Percentiles rank a stretch among this genome's conserved stretches.
phyloP scores from a whole-genome alignment of 2,797 vertebrate species.

The Sylvilagus floridanus region DNA sequence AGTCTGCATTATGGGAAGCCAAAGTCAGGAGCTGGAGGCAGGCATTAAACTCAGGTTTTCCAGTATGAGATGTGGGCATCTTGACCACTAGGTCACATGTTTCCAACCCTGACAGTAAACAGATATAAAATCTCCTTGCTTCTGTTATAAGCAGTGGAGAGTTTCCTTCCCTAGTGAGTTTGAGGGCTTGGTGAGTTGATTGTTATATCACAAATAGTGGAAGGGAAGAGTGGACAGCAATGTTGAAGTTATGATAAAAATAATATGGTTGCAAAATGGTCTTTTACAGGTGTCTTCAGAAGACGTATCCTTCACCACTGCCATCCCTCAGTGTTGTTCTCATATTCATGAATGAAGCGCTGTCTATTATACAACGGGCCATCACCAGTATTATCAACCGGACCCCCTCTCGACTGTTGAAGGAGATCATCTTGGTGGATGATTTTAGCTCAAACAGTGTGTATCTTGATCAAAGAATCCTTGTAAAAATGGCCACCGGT shows the following conservation, averaged over 20 bases:
- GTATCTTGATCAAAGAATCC: conserved; percentile 41
- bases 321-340: conserved; percentile 89
- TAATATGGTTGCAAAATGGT: conserved; percentile 9
- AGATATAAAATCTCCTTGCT: neutral
- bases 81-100: no score
- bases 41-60: no score
- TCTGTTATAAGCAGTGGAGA: neutral
- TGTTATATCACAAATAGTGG: neutral
- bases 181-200: neutral
- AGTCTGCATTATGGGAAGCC: no score
- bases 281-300: conserved; percentile 87
- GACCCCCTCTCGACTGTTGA: conserved; percentile 88
- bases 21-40: no score
- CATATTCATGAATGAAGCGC: conserved; percentile 91
- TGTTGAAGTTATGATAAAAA: neutral
- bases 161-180: neutral
- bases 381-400: conserved; percentile 88
- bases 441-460: conserved; percentile 90
- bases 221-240: neutral
- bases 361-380: conserved; percentile 89
- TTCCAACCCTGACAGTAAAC: neutral
- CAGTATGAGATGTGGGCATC: no score
- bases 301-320: conserved; percentile 87
- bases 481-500: neutral
- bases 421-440: conserved; percentile 91